Evolutionary conservation across 2,888 invertebrate genomes (phyloP).

Genomic region (Coelogynopora nodosa): DNA sequence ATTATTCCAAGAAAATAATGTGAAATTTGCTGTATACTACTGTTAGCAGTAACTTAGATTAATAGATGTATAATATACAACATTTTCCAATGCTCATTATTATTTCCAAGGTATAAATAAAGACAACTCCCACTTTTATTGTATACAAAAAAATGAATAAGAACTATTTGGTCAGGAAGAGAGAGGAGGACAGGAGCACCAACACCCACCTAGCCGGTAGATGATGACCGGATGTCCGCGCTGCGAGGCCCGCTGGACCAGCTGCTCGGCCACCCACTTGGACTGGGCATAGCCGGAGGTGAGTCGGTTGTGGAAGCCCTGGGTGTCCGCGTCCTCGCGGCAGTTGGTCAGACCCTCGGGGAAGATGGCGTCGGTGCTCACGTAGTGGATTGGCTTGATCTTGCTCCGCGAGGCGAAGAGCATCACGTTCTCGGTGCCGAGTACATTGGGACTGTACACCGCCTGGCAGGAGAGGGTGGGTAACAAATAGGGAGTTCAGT

Average conservation of each 20-base stretch:
- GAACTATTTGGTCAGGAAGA: too few species aligned
- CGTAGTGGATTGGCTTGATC: conserved; percentile 62
- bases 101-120: too few species aligned
- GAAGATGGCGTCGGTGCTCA: conserved; percentile 62
- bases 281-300: conserved; percentile 61
- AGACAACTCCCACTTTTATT: too few species aligned
- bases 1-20: too few species aligned
- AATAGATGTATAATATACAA: too few species aligned
- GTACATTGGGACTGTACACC: conserved; percentile 60
- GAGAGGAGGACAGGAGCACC: too few species aligned
- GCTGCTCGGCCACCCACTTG: conserved; percentile 63
- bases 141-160: too few species aligned
- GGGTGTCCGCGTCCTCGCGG: conserved; percentile 55
- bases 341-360: conserved; percentile 56
- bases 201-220: conserved; percentile 61
- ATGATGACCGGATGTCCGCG: conserved; percentile 61
- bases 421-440: conserved; percentile 61
- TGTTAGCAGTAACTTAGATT: too few species aligned
- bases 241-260: conserved; percentile 56
- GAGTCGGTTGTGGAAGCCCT: conserved; percentile 52
- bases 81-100: too few species aligned
- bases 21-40: too few species aligned
- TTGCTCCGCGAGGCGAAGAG: conserved; percentile 61
- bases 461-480: conserved; percentile 63
- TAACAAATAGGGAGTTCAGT: conserved; percentile 62